Evolutionary conservation across 2,888 invertebrate genomes (phyloP).

Genomic region (Rhamnusium bicolor): DNA sequence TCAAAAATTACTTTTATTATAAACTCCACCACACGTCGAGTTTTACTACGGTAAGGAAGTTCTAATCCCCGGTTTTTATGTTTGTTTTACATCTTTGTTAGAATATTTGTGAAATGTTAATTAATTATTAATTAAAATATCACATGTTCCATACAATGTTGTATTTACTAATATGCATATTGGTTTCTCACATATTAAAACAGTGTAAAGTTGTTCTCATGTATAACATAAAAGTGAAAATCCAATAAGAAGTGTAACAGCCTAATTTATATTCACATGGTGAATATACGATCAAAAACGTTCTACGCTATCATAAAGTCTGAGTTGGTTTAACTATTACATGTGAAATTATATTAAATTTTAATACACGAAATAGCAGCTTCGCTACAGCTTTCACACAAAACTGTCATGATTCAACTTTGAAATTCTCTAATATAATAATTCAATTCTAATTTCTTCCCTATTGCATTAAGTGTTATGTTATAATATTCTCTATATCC

Average conservation of each 20-base stretch:
- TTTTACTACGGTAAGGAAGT: too few species aligned
- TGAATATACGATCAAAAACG: conserved; percentile 16
- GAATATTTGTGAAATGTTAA: too few species aligned
- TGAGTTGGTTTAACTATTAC: conserved; percentile 7
- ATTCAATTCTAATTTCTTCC: background rate
- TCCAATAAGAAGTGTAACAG: conserved; percentile 7
- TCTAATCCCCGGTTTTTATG: too few species aligned
- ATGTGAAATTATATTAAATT: conserved; percentile 16
- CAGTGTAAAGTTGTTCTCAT: background rate
- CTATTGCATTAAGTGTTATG: background rate
- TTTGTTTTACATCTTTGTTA: too few species aligned
- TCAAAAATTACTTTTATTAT: too few species aligned
- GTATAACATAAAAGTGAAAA: conserved; percentile 5
- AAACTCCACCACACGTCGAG: too few species aligned
- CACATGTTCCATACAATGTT: too few species aligned
- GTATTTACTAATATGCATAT: background rate
- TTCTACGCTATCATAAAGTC: conserved; percentile 1
- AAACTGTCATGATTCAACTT: background rate
- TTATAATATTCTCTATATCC: background rate
- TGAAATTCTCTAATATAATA: background rate
- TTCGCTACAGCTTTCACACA: background rate
- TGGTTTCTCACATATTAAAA: background rate
- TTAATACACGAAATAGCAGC: background rate
- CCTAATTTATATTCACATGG: conserved; percentile 14
- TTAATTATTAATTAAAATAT: too few species aligned